Evolutionary conservation across 2,888 invertebrate species (phyloP).

Genomic region (Octodonta nipae): DNA sequence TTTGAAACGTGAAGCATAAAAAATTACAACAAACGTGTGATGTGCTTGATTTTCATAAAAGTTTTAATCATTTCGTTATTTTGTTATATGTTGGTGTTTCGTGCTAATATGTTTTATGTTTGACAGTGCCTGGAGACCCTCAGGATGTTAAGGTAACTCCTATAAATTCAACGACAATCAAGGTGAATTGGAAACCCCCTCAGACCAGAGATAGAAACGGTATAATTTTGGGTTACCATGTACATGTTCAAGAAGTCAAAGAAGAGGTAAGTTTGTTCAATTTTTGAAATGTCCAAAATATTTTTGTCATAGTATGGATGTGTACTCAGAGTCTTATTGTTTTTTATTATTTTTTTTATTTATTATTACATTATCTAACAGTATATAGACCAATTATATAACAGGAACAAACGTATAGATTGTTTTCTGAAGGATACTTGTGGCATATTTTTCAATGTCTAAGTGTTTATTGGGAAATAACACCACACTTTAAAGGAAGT

Average conservation of each 20-base stretch:
- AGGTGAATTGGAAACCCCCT: conserved; percentile 90
- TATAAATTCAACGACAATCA: conserved; percentile 90
- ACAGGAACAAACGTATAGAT: too few species aligned
- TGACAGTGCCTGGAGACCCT: conserved; percentile 93
- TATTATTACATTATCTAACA: too few species aligned
- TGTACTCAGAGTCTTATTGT: too few species aligned
- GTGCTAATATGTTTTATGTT: conserved; percentile 14
- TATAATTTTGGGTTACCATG: conserved; percentile 91
- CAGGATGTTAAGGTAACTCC: conserved; percentile 78
- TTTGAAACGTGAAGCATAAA: conserved; percentile 21
- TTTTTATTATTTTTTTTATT: too few species aligned
- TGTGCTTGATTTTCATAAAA: too few species aligned
- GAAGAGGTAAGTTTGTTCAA: conserved; percentile 55
- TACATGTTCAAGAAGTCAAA: conserved; percentile 82
- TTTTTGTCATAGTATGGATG: conserved; percentile 1
- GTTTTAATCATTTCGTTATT: conserved; percentile 3
- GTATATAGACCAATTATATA: too few species aligned
- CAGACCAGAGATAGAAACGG: conserved; percentile 84
- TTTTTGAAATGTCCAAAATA: background rate
- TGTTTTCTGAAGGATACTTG: too few species aligned
- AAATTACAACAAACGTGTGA: conserved; percentile 27
- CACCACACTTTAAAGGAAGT: too few species aligned
- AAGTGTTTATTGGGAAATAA: too few species aligned
- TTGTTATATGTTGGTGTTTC: too few species aligned
- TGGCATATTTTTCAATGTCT: too few species aligned